These are phyloP conservation scores for Pseudopipra pipra DNA, from an alignment of 2,113 vertebrate genomes.

Conservation along the genomic window DNA sequence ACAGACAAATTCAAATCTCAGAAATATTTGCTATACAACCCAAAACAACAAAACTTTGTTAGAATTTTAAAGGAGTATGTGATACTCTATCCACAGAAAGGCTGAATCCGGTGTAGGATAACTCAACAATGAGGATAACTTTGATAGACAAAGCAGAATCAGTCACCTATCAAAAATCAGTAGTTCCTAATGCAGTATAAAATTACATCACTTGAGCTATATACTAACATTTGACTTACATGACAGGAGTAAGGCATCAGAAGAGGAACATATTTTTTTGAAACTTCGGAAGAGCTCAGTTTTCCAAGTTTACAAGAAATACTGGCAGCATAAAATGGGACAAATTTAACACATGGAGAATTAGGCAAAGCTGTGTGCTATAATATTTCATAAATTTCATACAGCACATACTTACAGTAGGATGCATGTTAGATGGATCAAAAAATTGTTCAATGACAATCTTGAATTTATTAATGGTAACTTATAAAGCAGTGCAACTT, in stretches of 20 bases:
- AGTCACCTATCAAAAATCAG: not conserved
- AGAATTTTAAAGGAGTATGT: not conserved
- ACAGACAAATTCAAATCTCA: not conserved
- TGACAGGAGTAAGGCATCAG: not conserved
- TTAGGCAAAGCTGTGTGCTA: not conserved
- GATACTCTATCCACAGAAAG: not conserved
- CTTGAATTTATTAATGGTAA: not conserved
- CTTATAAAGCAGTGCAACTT: not conserved
- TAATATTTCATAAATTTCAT: not conserved
- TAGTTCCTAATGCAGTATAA: not conserved
- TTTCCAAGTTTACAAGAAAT: not conserved
- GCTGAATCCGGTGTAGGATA: not conserved
- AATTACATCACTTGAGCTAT: not conserved
- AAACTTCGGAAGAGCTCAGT: not conserved
- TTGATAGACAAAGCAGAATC: not conserved
- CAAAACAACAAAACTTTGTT: not conserved
- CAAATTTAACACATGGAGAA: not conserved
- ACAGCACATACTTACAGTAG: not conserved
- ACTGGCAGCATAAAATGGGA: not conserved
- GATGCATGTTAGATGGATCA: not conserved
- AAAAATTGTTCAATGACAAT: not conserved
- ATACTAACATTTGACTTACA: not conserved
- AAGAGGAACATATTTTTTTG: not conserved
- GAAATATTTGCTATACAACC: not conserved
- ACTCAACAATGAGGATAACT: not conserved